Evolutionary conservation across 2,888 invertebrate species (phyloP).

Genomic region (Charanyca ferruginea): DNA sequence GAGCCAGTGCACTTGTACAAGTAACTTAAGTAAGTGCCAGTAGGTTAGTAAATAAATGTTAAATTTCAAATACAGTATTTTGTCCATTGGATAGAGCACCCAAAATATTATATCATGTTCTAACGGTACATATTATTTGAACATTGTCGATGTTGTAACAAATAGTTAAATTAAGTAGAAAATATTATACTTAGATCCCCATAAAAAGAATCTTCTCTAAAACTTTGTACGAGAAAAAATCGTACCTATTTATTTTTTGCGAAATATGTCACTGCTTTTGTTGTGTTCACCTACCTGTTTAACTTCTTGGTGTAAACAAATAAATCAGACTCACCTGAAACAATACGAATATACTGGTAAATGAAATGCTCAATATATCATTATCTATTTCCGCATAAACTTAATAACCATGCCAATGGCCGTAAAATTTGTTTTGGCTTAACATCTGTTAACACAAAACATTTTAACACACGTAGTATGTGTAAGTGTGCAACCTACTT

Average conservation of each 20-base stretch:
- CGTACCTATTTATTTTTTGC: not conserved
- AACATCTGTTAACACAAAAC: constrained; percentile 80
- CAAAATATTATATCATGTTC: not conserved
- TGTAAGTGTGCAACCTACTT: constrained; percentile 75
- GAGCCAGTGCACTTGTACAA: constrained; percentile 78
- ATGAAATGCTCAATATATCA: constrained; percentile 60
- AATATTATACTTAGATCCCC: not conserved
- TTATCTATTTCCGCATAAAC: constrained; percentile 65
- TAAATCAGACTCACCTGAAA: constrained; percentile 84
- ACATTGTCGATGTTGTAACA: not conserved
- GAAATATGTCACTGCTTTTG: not conserved
- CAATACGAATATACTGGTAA: constrained; percentile 68
- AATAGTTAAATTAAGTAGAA: not conserved
- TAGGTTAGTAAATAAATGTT: constrained; percentile 13
- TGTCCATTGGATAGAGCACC: not conserved
- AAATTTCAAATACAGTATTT: not conserved
- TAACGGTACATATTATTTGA: not conserved
- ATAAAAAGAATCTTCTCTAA: not conserved
- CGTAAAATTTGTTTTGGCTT: constrained; percentile 71
- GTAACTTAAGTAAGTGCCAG: constrained; percentile 57
- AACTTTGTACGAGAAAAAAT: not conserved
- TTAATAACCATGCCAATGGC: constrained; percentile 75
- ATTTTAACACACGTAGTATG: constrained; percentile 66
- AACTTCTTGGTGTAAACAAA: constrained; percentile 26
- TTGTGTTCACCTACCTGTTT: constrained; percentile 60